Evolutionary conservation across 2,888 invertebrate genomes (phyloP).

Genomic region (Polydrusus tereticollis): DNA sequence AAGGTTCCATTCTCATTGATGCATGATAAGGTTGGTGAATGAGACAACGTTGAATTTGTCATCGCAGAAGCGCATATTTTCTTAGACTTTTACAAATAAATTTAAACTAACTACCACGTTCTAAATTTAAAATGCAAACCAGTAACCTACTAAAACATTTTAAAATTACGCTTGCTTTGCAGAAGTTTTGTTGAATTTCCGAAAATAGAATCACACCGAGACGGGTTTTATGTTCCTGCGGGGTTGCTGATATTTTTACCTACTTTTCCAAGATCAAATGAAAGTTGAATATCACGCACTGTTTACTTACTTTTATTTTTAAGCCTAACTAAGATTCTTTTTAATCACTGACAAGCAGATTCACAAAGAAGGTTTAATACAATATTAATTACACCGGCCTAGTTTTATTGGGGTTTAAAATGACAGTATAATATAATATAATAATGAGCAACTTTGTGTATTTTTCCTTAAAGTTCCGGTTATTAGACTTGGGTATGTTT

Average conservation of each 20-base stretch:
- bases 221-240: slow-evolving; percentile 27
- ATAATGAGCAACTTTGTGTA: no score
- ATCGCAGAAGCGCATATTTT: slow-evolving; percentile 1
- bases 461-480: no score
- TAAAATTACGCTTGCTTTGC: slow-evolving; percentile 30
- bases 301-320: background rate
- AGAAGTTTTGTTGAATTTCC: slow-evolving; percentile 27
- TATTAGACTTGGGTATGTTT: no score
- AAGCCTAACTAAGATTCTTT: no score
- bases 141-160: slow-evolving; percentile 31
- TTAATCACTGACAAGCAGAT: no score
- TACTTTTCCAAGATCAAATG: slow-evolving; percentile 13
- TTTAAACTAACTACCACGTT: slow-evolving; percentile 20
- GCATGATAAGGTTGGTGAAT: background rate
- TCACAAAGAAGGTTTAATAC: no score
- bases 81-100: slow-evolving; percentile 24
- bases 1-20: slow-evolving; percentile 11
- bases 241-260: slow-evolving; percentile 24
- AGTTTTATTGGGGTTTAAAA: no score
- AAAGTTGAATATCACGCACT: slow-evolving; percentile 4
- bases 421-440: no score
- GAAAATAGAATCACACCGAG: slow-evolving; percentile 18
- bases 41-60: background rate
- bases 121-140: slow-evolving; percentile 33
- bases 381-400: no score